Conservation (phyloP, 2,888 invertebrate genomes). For the Thalpophila matura region DNA sequence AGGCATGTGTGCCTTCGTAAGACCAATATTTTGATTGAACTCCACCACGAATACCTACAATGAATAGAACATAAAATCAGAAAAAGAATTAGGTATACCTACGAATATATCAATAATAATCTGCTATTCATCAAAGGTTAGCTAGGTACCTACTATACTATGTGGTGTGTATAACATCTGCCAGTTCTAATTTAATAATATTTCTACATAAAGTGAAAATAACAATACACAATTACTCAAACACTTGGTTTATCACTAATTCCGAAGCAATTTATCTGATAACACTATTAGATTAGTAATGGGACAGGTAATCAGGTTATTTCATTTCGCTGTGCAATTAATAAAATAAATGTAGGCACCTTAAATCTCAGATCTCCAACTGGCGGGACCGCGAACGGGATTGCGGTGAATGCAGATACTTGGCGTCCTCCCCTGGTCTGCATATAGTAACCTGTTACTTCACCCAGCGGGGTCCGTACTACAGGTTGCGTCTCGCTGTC, state of each 20-base stretch:
- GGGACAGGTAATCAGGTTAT: slow-evolving; percentile 2
- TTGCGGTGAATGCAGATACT: slow-evolving; percentile 91
- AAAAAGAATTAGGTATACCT: not conserved
- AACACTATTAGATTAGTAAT: not conserved
- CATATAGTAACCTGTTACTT: slow-evolving; percentile 89
- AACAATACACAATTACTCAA: not conserved
- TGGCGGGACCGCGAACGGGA: slow-evolving; percentile 93
- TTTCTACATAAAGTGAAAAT: not conserved
- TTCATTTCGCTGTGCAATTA: slow-evolving; percentile 5
- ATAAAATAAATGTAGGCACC: slow-evolving; percentile 76
- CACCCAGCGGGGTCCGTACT: slow-evolving; percentile 86
- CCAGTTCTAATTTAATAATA: not conserved
- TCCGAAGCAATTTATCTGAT: not conserved
- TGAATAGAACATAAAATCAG: not conserved
- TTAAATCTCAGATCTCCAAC: slow-evolving; percentile 91
- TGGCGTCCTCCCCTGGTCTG: slow-evolving; percentile 89
- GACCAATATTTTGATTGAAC: too few relatives aligned
- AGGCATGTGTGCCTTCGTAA: too few relatives aligned
- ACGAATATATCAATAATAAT: too few relatives aligned
- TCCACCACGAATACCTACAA: not conserved
- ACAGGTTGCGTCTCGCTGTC: slow-evolving; percentile 67
- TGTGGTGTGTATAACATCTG: too few relatives aligned
- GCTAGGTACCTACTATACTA: not conserved
- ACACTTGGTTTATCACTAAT: not conserved
- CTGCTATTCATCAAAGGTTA: not conserved